Evolutionary conservation across 2,888 invertebrate species (phyloP).

Genomic region (Callimorpha dominula): DNA sequence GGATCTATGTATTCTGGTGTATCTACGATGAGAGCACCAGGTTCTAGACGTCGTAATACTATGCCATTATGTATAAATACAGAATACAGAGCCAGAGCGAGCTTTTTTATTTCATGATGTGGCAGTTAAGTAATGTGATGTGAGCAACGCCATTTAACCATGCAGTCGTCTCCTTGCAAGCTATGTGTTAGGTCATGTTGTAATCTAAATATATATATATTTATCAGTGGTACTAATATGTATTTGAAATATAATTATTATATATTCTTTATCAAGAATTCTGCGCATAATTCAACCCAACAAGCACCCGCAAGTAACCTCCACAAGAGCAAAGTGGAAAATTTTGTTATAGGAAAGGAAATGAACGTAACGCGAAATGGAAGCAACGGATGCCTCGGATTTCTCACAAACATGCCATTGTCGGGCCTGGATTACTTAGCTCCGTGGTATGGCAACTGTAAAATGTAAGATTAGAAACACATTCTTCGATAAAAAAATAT

Average conservation of each 20-base stretch:
- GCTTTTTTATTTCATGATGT: not conserved
- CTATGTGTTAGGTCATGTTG: no score
- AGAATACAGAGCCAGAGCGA: not conserved
- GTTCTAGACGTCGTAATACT: not conserved
- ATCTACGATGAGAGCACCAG: not conserved
- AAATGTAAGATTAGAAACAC: not conserved
- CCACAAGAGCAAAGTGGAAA: not conserved
- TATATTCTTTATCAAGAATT: no score
- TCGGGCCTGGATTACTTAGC: not conserved
- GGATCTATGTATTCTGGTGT: not conserved
- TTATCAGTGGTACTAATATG: no score
- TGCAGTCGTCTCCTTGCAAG: no score
- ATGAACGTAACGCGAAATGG: not conserved
- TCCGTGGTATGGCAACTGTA: not conserved
- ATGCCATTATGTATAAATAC: not conserved
- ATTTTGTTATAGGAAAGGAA: not conserved
- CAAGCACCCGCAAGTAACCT: no score
- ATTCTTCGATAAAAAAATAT: no score
- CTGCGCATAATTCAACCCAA: no score
- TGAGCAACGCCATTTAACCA: no score
- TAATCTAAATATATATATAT: no score
- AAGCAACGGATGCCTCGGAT: not conserved
- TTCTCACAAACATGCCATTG: not conserved
- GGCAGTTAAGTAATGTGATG: no score
- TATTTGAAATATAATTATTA: no score